Conservation (phyloP, 2,113 vertebrate species). For the Pollimyrus isidori region DNA sequence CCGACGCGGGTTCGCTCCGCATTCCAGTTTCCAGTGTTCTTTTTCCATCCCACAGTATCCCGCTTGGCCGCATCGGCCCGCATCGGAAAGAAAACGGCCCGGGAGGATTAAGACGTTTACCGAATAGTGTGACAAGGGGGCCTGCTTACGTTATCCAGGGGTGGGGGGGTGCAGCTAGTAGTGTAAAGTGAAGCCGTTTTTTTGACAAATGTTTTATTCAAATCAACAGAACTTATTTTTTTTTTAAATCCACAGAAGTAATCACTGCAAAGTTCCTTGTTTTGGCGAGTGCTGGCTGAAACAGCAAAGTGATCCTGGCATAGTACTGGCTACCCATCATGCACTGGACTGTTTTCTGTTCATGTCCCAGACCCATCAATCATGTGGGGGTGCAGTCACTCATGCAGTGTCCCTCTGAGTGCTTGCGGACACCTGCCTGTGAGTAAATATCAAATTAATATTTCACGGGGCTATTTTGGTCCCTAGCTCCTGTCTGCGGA, state of each 20-base stretch:
- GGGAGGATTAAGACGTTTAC: constrained; percentile 12
- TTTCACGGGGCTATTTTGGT: constrained; percentile 15
- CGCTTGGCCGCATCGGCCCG: not conserved
- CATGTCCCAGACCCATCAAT: constrained; percentile 13
- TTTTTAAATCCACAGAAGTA: not conserved
- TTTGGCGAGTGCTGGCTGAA: not conserved
- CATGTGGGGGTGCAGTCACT: not conserved
- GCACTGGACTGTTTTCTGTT: not conserved
- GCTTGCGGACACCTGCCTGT: not conserved
- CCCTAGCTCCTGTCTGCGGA: not conserved
- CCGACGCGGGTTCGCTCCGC: constrained; percentile 27
- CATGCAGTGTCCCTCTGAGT: not conserved
- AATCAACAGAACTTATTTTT: not conserved
- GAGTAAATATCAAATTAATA: constrained; percentile 22
- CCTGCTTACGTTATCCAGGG: not conserved
- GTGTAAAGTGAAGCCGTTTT: not conserved
- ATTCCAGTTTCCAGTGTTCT: constrained; percentile 9
- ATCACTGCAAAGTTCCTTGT: not conserved
- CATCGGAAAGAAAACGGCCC: not conserved
- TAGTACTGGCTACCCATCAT: constrained; percentile 1
- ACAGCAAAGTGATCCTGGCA: not conserved
- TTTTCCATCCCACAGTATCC: not conserved
- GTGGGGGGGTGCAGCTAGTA: not conserved
- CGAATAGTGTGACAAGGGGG: not conserved
- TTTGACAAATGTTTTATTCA: not conserved